These are phyloP conservation scores for Chlorodrepanis virens DNA, from an alignment of 2,113 vertebrate genomes.

Conservation along the genomic window DNA sequence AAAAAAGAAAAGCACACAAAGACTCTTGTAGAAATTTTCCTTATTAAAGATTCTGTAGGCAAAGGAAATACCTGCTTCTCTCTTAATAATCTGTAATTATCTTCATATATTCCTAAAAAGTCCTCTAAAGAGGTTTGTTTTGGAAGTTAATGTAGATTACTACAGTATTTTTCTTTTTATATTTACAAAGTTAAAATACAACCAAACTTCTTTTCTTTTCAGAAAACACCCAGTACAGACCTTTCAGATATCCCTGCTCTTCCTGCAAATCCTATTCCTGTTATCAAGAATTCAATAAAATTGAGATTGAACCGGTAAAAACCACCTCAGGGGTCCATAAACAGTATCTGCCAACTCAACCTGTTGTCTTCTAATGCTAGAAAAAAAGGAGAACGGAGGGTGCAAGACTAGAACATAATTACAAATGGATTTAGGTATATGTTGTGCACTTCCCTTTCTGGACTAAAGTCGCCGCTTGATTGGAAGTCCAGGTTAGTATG, in stretches of 20 bases:
- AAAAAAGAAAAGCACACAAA: neutral
- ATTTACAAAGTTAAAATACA: neutral
- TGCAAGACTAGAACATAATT: slow-evolving; percentile 61
- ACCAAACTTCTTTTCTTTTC: slow-evolving; percentile 53
- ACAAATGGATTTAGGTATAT: slow-evolving; percentile 59
- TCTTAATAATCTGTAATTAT: neutral
- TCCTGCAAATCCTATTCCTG: slow-evolving; percentile 77
- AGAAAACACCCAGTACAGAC: slow-evolving; percentile 74
- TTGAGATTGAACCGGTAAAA: slow-evolving; percentile 81
- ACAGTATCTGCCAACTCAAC: slow-evolving; percentile 69
- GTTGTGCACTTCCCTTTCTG: slow-evolving; percentile 72
- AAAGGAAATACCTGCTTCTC: neutral
- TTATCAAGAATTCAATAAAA: slow-evolving; percentile 86
- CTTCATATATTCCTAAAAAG: neutral
- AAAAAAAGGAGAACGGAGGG: slow-evolving; percentile 64
- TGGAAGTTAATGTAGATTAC: neutral
- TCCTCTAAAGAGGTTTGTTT: neutral
- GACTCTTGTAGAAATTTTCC: neutral
- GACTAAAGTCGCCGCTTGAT: slow-evolving; percentile 62
- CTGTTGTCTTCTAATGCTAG: slow-evolving; percentile 69
- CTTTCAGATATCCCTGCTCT: slow-evolving; percentile 76
- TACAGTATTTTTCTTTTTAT: neutral
- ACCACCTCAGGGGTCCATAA: slow-evolving; percentile 69
- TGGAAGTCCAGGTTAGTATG: slow-evolving; percentile 73
- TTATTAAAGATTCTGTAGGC: neutral